A percentile compares a stretch with the other conserved stretches of the same genome.
phyloP scores from a whole-genome alignment of 2,797 vertebrate genomes.

The Vultur gryphus region DNA sequence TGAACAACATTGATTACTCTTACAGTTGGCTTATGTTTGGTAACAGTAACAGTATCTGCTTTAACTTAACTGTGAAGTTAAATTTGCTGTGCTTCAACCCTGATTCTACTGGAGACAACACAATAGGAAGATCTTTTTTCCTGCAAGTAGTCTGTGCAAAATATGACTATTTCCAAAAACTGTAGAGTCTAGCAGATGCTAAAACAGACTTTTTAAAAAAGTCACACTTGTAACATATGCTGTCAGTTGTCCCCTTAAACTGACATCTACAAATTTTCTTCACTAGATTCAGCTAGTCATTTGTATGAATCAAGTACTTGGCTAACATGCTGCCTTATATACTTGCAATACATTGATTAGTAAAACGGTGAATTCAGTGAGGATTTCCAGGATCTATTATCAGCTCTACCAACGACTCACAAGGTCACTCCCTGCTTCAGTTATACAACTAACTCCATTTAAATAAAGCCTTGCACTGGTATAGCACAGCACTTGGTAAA shows the following conservation, averaged over 20 bases:
- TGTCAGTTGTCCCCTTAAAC: background rate
- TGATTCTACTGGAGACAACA: background rate
- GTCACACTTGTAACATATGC: background rate
- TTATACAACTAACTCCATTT: background rate
- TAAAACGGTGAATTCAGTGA: background rate
- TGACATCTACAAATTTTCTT: background rate
- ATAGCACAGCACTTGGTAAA: background rate
- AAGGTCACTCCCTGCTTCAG: background rate
- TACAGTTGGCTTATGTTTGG: background rate
- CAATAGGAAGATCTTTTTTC: background rate
- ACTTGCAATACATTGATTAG: background rate
- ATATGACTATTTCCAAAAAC: background rate
- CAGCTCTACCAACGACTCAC: background rate
- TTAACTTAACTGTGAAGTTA: background rate
- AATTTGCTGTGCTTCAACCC: background rate
- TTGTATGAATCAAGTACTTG: background rate
- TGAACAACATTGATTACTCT: background rate
- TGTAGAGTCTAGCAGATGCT: background rate
- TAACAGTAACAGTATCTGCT: background rate
- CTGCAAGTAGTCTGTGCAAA: background rate
- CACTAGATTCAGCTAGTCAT: background rate
- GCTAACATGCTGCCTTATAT: background rate
- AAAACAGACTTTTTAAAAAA: background rate
- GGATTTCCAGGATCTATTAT: background rate
- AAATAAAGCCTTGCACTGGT: background rate